Percentiles rank a stretch among this genome's conserved stretches.
Evolutionary conservation across 53 echinoderm and acorn worm genomes (phyloP).

Genomic region (Holothuria leucospilota): DNA sequence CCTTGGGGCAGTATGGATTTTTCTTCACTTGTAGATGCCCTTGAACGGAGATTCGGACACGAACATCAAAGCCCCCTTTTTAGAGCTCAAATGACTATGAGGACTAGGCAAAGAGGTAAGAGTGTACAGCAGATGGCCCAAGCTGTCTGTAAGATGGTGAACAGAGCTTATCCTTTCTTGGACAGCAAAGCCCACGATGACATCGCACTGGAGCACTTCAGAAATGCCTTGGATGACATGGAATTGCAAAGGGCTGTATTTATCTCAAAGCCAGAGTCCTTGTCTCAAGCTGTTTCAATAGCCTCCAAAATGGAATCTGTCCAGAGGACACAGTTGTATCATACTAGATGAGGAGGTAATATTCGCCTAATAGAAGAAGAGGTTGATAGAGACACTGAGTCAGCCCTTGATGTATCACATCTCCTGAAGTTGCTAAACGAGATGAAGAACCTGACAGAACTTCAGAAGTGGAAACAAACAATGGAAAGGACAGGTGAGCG

Average conservation of each 20-base stretch:
- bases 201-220: too few relatives aligned
- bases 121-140: constrained; percentile 18
- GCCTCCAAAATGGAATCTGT: constrained; percentile 34
- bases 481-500: background rate
- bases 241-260: too few relatives aligned
- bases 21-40: background rate
- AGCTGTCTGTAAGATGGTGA: constrained; percentile 3
- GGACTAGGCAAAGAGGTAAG: too few relatives aligned
- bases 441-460: constrained; percentile 7
- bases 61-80: constrained; percentile 13
- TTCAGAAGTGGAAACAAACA: background rate
- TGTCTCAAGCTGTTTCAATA: background rate
- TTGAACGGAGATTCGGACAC: too few relatives aligned
- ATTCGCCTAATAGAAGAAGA: background rate
- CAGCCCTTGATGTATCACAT: background rate
- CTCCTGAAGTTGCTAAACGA: background rate
- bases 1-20: background rate
- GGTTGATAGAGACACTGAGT: background rate
- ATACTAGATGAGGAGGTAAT: background rate
- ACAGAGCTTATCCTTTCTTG: background rate
- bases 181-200: background rate
- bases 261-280: constrained; percentile 9
- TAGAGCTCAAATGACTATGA: constrained; percentile 18
- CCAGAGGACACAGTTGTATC: too few relatives aligned
- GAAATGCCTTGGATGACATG: too few relatives aligned